Evolutionary conservation across 2,797 vertebrate genomes (phyloP).

Genomic region (Knipowitschia caucasica): DNA sequence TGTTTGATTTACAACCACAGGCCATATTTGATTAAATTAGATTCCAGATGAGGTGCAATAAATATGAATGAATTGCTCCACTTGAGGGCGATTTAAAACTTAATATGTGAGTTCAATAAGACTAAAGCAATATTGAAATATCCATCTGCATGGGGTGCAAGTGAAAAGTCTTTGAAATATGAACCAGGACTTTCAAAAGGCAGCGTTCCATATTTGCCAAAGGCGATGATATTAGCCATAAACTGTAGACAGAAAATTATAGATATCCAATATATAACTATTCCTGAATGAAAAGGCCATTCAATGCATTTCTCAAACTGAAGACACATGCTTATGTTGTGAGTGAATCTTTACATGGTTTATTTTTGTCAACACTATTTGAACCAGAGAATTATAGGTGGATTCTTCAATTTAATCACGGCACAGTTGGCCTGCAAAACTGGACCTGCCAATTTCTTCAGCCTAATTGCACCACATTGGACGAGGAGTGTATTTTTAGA

Average conservation of each 20-base stretch:
- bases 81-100: neutral
- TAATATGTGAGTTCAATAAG: neutral
- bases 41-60: neutral
- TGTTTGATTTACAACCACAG: neutral
- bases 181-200: neutral
- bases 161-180: neutral
- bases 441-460: slow-evolving; percentile 1
- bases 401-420: neutral
- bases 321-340: too few species aligned
- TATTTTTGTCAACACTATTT: neutral
- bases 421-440: too few species aligned
- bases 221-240: too few species aligned
- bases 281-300: too few species aligned
- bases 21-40: neutral
- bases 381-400: neutral
- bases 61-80: neutral
- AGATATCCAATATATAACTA: too few species aligned
- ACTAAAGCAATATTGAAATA: neutral
- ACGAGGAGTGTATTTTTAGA: slow-evolving; percentile 1
- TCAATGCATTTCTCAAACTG: too few species aligned
- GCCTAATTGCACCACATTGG: neutral
- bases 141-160: neutral
- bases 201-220: too few species aligned
- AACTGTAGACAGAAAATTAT: too few species aligned
- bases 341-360: neutral